Conservation (phyloP, 2,113 vertebrate genomes). For the Cebus imitator region DNA sequence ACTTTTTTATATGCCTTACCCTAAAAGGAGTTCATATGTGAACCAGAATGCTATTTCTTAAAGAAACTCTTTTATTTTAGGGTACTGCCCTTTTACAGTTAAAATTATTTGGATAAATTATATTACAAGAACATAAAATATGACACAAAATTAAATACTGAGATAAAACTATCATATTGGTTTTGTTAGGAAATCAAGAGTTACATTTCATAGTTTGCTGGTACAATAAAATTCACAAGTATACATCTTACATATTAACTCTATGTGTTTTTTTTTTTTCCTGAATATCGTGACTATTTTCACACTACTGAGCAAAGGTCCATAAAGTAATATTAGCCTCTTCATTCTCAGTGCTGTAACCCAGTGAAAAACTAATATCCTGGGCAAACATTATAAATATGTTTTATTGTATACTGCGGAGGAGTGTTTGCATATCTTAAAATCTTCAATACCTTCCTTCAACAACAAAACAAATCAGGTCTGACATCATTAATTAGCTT, state of each 20-base stretch:
- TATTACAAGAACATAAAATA: background rate
- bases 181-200: background rate
- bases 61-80: slow-evolving; percentile 25
- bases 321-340: slow-evolving; percentile 55
- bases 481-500: slow-evolving; percentile 57
- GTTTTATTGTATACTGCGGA: slow-evolving; percentile 52
- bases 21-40: background rate
- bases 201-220: background rate
- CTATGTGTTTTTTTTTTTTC: background rate
- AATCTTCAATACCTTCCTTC: slow-evolving; percentile 63
- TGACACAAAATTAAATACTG: background rate
- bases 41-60: background rate
- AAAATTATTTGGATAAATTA: background rate
- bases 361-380: slow-evolving; percentile 59
- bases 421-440: slow-evolving; percentile 66
- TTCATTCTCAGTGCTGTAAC: slow-evolving; percentile 47
- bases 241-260: background rate
- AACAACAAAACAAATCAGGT: slow-evolving; percentile 57
- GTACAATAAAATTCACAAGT: background rate
- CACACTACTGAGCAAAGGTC: background rate
- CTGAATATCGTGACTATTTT: slow-evolving; percentile 5
- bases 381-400: slow-evolving; percentile 61
- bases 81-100: background rate
- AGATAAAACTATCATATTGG: background rate
- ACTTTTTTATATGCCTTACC: background rate